Evolutionary conservation across 2,797 vertebrate genomes (phyloP), one percentile per base, ranked within the genome.

Genomic region (Gouania willdenowi): DNA sequence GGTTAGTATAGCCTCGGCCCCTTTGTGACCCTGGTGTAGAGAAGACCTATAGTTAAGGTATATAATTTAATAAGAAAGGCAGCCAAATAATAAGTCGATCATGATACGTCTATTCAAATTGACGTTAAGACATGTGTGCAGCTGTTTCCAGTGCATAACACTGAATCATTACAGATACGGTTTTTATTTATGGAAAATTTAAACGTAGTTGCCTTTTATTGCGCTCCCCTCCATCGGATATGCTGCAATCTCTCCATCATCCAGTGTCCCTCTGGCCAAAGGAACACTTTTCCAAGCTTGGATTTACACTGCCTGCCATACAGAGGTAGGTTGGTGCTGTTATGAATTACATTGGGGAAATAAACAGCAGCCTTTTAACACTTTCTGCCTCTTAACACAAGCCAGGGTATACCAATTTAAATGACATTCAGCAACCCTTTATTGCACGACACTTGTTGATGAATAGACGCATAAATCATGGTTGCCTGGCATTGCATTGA

Each of bases 321-420:
- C 10, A 28, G 12, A 43, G 25, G 31, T 35, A 25, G 26, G 27
- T 47, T 66, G 22, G 36, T 8, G 22, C 24, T 19, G 27, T 49
- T 41, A 58, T 69, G 68, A 65, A 77, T 77, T 45, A 62, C 41
- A 59, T 40, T 13, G 24, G 29, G 44, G 44, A 16, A 64, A 46
- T 34, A 57, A 36, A 11, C 19, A 17, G 16, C 8, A 42, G 16
- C 26, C 21, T 32, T 59, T 37, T 32, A 49, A 27, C 42, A 34
- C 28, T 18, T 31, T 30, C 26, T 14, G 14, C 12, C 30, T 39
- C 26, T 47, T 34, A 32, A 37, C 35, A 18, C 18, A 12, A 28
- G 26, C 52, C 41, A 41, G 17, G 24, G 41, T 14, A 26, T 37
- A 33, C 35, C 53, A 41, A 59, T 55, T 68, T 4, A 55, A 67